Conservation (phyloP, 2,113 vertebrate genomes). For the Leucosticte australis region DNA sequence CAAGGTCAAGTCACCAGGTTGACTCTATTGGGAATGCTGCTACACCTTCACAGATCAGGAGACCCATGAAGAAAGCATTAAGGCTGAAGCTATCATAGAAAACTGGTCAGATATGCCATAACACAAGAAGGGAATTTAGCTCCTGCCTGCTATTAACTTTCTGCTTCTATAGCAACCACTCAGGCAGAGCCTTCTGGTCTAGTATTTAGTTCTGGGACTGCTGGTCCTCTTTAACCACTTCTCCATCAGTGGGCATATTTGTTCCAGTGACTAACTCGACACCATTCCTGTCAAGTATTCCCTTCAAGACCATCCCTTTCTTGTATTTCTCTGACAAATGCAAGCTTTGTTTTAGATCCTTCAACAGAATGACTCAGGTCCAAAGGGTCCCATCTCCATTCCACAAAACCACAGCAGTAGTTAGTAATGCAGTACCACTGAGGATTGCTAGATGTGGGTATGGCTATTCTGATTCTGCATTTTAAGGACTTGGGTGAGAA, state of each 20-base stretch:
- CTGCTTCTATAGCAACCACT: background rate
- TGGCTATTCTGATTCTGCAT: background rate
- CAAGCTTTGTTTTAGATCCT: background rate
- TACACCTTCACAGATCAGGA: background rate
- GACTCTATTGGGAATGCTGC: background rate
- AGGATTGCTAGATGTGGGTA: background rate
- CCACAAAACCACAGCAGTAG: background rate
- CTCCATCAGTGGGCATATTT: background rate
- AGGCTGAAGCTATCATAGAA: background rate
- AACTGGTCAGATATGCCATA: background rate
- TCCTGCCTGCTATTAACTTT: background rate
- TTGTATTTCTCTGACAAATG: background rate
- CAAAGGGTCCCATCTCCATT: background rate
- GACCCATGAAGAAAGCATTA: background rate
- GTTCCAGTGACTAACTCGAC: background rate
- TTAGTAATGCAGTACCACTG: background rate
- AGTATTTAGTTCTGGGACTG: background rate
- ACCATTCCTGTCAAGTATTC: background rate
- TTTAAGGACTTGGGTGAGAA: background rate
- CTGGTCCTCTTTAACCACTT: background rate
- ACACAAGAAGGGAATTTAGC: background rate
- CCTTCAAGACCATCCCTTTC: background rate
- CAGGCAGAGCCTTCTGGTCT: background rate
- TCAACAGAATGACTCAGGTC: background rate
- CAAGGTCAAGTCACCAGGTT: background rate